phyloP scores from a whole-genome alignment of 2,888 invertebrate genomes.

The Xestia sexstrigata region DNA sequence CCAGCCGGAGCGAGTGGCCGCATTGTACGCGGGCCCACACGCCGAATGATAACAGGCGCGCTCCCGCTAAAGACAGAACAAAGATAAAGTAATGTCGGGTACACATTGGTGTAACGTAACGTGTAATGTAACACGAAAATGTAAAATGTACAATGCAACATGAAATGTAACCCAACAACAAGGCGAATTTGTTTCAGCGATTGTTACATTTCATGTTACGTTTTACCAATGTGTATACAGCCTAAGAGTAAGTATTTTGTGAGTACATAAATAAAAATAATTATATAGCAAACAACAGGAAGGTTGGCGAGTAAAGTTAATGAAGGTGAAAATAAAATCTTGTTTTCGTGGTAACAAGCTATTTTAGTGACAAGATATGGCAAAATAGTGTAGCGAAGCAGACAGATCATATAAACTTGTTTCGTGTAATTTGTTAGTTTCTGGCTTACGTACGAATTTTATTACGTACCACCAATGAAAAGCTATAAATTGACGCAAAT shows the following conservation, averaged over 20 bases:
- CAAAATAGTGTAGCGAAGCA: neutral
- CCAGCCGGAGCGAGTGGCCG: constrained; percentile 92
- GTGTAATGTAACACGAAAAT: too few species aligned
- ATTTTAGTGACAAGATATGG: neutral
- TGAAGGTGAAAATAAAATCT: neutral
- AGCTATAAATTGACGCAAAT: neutral
- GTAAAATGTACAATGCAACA: too few species aligned
- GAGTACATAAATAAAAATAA: too few species aligned
- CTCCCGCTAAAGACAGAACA: constrained; percentile 91
- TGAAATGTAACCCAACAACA: too few species aligned
- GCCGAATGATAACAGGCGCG: constrained; percentile 96
- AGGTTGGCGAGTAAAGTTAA: neutral
- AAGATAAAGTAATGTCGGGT: neutral
- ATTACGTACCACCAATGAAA: neutral
- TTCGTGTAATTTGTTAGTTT: too few species aligned
- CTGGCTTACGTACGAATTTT: neutral
- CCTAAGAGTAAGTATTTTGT: too few species aligned
- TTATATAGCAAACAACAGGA: neutral
- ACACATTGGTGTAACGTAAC: too few species aligned
- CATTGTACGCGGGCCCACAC: constrained; percentile 93
- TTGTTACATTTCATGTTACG: too few species aligned
- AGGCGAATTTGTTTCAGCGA: too few species aligned
- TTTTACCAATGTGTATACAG: too few species aligned
- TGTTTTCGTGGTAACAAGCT: neutral
- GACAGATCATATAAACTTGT: too few species aligned